Evolutionary conservation across 1,140 invertebrate genomes (phyloP), one percentile per base, ranked within the genome.

Genomic region (Dendrolimus punctatus): DNA sequence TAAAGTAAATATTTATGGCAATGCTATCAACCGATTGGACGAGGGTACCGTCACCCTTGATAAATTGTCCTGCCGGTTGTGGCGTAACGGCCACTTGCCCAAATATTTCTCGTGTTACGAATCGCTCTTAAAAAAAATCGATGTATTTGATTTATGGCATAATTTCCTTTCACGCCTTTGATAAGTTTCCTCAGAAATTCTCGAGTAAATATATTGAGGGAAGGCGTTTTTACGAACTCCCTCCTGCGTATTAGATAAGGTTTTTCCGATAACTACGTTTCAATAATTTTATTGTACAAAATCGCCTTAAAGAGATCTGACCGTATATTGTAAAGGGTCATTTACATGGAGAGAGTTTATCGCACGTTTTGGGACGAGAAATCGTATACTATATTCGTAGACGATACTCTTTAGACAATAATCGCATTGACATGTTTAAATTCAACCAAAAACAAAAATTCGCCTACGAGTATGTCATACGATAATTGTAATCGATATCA

Each of bases 1-100:
- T 84, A 86, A 86, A 87, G 83, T 83, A 85, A 85, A 85, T 85
- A 86, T 87, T 86, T 87, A 87, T 86, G 76, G 80, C 75, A 81
- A 72, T 80, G 75, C 80, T 73, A 85, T 84, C 80, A 84, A 81
- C 69, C 76, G 76, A 77, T 79, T 79, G 77, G 77, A 82, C 73
- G 78, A 78, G 79, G 79, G 77, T 80, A 71, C 67, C 49, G 65
- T 69, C 71, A 66, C 75, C 60, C 62, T 75, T 80, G 78, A 81
- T 80, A 84, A 81, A 81, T 84, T 71, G 72, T 71, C 71, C 68
- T 60, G 58, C 71, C 68, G 66, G 60, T 72, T 78, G 72, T 67
- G 72, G 72, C 69, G 64, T 71, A 65, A 64, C 65, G 67, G 67
- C 62, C 67, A 75, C 68, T 68, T 66, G 64, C 65, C 66, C 65